These are phyloP conservation scores for Forpus xanthops DNA, from an alignment of 2,797 vertebrate genomes.

Conservation along the genomic window DNA sequence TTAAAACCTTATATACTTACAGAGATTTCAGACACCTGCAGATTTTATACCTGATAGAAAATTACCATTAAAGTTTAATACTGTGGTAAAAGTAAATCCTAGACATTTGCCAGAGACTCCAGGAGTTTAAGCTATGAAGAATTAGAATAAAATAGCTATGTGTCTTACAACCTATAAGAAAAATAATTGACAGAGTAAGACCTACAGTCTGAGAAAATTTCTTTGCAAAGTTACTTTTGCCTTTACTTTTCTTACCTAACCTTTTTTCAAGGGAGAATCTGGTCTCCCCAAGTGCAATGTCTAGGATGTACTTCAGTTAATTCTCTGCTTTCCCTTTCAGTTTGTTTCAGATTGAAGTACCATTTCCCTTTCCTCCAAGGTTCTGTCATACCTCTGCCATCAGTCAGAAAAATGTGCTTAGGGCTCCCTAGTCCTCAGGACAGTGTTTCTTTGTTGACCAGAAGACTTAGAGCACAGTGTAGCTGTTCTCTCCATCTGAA, in stretches of 20 bases:
- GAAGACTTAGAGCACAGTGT: not conserved
- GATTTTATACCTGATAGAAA: slow-evolving; percentile 41
- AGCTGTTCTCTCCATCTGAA: not conserved
- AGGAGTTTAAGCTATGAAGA: slow-evolving; percentile 37
- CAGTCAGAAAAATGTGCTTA: not conserved
- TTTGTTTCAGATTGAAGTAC: not conserved
- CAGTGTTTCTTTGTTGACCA: not conserved
- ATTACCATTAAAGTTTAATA: slow-evolving; percentile 39
- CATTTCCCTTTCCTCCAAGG: not conserved
- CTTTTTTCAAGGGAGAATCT: slow-evolving; percentile 11
- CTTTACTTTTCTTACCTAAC: not conserved
- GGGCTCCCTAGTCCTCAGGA: not conserved
- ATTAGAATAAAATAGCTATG: slow-evolving; percentile 40
- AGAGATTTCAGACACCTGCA: slow-evolving; percentile 26
- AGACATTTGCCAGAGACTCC: slow-evolving; percentile 20
- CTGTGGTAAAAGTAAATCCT: slow-evolving; percentile 24
- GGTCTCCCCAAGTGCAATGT: not conserved
- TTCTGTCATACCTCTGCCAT: not conserved
- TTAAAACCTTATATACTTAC: not conserved
- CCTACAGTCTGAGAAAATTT: not conserved
- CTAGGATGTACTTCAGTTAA: not conserved
- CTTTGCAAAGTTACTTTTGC: slow-evolving; percentile 17
- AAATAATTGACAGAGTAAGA: slow-evolving; percentile 41
- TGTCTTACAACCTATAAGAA: not conserved
- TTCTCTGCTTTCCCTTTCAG: not conserved